Conservation (phyloP, 2,797 vertebrate genomes). For the Phalloptychus januarius region DNA sequence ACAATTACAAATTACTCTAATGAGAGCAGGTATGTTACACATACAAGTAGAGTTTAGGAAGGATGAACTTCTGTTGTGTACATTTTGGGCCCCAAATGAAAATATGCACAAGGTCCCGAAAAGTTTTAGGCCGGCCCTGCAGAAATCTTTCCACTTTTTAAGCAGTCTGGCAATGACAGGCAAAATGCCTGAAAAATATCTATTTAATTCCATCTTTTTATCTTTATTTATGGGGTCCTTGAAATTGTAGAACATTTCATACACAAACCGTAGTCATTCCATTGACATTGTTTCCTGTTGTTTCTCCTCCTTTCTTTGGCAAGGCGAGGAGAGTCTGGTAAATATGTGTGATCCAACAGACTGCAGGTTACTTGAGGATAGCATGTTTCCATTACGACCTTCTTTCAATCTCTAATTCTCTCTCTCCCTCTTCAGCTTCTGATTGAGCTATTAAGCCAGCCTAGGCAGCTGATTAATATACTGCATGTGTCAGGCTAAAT, state of each 20-base stretch:
- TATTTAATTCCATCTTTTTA: background rate
- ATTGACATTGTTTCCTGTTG: background rate
- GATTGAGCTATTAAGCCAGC: conserved; percentile 70
- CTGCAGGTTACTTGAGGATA: conserved; percentile 48
- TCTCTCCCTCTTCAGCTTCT: conserved; percentile 43
- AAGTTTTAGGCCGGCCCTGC: no score
- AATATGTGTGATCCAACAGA: conserved; percentile 13
- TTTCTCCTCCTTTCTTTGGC: conserved; percentile 10
- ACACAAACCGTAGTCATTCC: no score
- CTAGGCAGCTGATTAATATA: conserved; percentile 72
- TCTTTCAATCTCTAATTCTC: conserved; percentile 36
- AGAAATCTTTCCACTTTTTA: no score
- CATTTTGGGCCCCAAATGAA: no score
- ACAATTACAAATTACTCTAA: no score
- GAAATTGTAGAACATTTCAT: background rate
- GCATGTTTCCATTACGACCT: conserved; percentile 38
- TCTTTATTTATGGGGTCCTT: background rate
- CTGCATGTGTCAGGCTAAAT: conserved; percentile 67
- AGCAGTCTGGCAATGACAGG: no score
- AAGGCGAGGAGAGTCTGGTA: conserved; percentile 11
- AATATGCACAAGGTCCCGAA: no score
- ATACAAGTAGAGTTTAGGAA: no score
- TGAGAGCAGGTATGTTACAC: no score
- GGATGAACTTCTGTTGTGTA: no score
- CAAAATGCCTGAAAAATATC: no score